Conservation (phyloP, 2,888 invertebrate species). For the Sphaerophoria taeniata region DNA sequence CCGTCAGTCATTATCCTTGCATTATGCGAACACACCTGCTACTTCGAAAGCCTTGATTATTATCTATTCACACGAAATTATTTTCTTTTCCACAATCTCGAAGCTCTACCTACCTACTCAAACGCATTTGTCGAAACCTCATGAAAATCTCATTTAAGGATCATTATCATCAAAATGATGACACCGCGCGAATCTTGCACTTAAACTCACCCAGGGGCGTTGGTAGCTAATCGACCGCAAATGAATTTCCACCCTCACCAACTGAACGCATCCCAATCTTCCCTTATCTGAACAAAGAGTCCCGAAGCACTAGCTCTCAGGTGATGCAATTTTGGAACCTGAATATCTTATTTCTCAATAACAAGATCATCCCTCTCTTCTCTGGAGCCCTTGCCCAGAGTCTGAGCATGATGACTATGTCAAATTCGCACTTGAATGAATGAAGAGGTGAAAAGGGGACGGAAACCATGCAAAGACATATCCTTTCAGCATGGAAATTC, state of each 20-base stretch:
- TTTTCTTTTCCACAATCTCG: background rate
- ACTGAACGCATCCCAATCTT: background rate
- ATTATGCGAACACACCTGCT: background rate
- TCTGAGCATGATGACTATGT: conserved; percentile 9
- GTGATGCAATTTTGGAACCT: background rate
- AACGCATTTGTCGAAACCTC: background rate
- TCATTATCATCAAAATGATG: conserved; percentile 41
- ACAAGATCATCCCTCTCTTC: background rate
- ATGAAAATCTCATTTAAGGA: conserved; percentile 36
- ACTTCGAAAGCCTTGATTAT: background rate
- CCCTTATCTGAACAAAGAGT: background rate
- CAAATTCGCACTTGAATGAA: background rate
- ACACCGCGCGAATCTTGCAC: conserved; percentile 37
- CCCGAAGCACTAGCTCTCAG: background rate
- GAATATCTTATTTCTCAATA: conserved; percentile 39
- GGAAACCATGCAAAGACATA: background rate
- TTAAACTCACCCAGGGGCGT: conserved; percentile 21
- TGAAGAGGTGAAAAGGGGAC: background rate
- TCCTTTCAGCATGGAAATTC: conserved; percentile 55
- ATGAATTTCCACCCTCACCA: conserved; percentile 51
- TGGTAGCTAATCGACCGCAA: conserved; percentile 60
- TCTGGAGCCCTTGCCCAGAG: background rate
- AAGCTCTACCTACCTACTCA: background rate
- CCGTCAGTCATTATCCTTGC: background rate
- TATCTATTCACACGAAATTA: background rate